Evolutionary conservation across 2,797 vertebrate genomes (phyloP).

Genomic region (Mallotus villosus): DNA sequence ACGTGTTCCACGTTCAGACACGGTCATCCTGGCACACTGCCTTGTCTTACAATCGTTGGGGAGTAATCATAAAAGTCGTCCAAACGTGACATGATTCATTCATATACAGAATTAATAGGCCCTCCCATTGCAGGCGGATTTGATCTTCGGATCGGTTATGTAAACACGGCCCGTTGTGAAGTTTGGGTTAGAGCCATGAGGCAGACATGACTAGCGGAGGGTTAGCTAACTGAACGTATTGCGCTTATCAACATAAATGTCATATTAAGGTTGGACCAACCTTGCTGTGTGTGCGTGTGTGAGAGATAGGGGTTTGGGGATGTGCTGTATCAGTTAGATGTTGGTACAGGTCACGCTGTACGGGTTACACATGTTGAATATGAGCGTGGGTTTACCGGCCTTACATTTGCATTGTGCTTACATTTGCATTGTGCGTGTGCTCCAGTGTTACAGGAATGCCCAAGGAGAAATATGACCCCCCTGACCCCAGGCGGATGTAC

Average conservation of each 20-base stretch:
- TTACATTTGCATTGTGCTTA: background rate
- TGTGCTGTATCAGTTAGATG: no score
- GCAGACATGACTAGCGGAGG: background rate
- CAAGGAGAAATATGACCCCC: conserved; percentile 40
- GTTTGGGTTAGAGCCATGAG: background rate
- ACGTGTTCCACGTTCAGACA: no score
- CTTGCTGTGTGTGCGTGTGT: background rate
- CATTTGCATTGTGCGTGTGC: background rate
- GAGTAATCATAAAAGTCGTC: background rate
- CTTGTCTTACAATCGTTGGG: background rate
- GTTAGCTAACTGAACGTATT: no score
- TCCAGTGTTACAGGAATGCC: conserved; percentile 6
- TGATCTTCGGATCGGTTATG: no score
- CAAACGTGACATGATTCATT: no score
- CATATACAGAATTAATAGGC: no score
- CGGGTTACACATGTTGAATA: background rate
- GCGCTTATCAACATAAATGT: no score
- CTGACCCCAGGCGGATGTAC: conserved; percentile 83
- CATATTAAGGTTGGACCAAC: background rate
- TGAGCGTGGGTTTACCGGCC: background rate
- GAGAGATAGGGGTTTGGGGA: no score
- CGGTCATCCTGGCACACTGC: no score
- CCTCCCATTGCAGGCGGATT: no score
- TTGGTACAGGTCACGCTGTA: no score
- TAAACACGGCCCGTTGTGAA: no score